Percentiles rank a stretch among this genome's conserved stretches.
These are phyloP conservation scores for Dolichoris vasculosae DNA, from an alignment of 1,140 invertebrate species.

Conservation along the genomic window DNA sequence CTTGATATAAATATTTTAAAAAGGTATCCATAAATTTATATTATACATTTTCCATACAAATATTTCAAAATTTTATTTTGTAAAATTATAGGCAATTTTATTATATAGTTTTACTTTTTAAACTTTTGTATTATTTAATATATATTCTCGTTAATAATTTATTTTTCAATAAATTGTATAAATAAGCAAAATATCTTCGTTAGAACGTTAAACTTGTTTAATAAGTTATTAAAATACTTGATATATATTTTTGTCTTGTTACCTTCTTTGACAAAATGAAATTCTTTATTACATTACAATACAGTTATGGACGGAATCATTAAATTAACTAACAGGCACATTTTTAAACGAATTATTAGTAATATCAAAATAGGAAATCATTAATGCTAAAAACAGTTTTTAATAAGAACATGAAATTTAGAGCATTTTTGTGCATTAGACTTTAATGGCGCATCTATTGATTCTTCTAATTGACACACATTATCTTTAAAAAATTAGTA, in stretches of 20 bases:
- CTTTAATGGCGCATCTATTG: neutral
- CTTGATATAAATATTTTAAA: neutral
- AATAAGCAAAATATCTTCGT: constrained; percentile 6
- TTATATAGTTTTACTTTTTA: constrained; percentile 30
- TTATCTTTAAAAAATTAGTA: neutral
- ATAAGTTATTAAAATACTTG: constrained; percentile 2
- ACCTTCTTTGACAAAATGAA: constrained; percentile 42
- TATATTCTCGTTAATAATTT: constrained; percentile 11
- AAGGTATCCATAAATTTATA: neutral
- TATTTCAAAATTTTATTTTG: neutral
- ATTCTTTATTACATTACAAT: constrained; percentile 43
- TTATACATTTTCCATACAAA: constrained; percentile 14
- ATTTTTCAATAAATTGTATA: constrained; percentile 14
- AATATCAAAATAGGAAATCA: constrained; percentile 32
- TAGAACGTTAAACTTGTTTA: constrained; percentile 9
- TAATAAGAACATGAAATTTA: too few species aligned
- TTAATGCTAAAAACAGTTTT: neutral
- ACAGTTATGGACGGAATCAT: constrained; percentile 57
- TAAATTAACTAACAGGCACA: constrained; percentile 26
- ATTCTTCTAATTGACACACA: neutral
- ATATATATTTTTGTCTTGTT: constrained; percentile 17
- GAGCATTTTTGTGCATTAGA: neutral
- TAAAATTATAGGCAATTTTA: constrained; percentile 31
- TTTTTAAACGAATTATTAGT: constrained; percentile 26
- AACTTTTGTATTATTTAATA: constrained; percentile 22